phyloP scores from a whole-genome alignment of 1,140 invertebrate species.

The Andrena cerasifolii region DNA sequence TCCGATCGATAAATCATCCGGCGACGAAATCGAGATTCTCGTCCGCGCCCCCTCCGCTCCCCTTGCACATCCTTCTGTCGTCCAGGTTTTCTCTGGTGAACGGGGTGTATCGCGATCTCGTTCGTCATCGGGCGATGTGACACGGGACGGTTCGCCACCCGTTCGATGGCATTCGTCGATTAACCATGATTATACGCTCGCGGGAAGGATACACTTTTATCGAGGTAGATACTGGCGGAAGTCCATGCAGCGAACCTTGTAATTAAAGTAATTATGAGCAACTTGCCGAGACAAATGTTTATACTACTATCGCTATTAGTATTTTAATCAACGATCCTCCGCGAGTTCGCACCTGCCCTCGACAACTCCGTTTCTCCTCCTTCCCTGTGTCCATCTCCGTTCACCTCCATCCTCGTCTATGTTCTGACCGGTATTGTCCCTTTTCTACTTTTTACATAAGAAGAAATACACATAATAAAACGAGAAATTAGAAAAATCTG shows the following conservation, averaged over 20 bases:
- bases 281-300: neutral
- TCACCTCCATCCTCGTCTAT: accelerated
- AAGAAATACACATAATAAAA: too few relatives aligned
- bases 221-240: neutral
- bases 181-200: conserved; percentile 12
- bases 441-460: too few relatives aligned
- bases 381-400: too few relatives aligned
- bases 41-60: neutral
- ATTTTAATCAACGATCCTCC: neutral
- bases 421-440: too few relatives aligned
- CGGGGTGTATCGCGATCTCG: neutral
- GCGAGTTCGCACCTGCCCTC: conserved; percentile 2
- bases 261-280: conserved; percentile 18
- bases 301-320: conserved; percentile 5
- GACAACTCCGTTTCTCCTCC: conserved; percentile 10
- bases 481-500: too few relatives aligned
- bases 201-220: neutral
- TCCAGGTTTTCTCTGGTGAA: neutral
- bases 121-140: neutral
- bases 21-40: conserved; percentile 32
- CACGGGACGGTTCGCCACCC: too few relatives aligned
- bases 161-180: neutral
- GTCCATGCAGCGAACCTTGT: neutral
- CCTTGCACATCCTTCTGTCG: neutral
- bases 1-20: conserved; percentile 62